Evolutionary conservation across 1,140 invertebrate species (phyloP), one percentile per base, ranked within the genome.

Genomic region (Sipha flava): DNA sequence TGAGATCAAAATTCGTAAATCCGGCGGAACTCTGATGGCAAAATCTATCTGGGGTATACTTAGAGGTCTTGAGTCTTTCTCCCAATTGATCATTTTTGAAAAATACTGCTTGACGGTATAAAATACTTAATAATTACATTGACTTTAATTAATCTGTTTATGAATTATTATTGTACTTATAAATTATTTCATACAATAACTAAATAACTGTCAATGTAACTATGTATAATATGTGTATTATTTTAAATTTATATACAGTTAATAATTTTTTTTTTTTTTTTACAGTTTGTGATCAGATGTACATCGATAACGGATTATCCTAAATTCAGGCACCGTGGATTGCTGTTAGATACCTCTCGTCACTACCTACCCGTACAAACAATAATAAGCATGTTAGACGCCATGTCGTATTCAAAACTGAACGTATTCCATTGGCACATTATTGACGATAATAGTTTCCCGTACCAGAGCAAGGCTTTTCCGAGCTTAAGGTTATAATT

Each of bases 391-490:
- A 92, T 90, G 2, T 83, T 96, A 43, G 92, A 93, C 80, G 91
- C 92, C 0, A 95, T 97, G 94, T 89, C 91, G 2, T 91, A 92
- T 81, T 95, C 95, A 85, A 98, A 97, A 86, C 86, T 95, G 79
- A 97, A 97, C 85, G 94, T 97, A 0, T 91, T 98, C 80, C 95
- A 97, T 84, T 98, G 95, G 95, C 95, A 98, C 85, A 93, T 98
- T 29, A 91, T 94, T 0, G 96, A 98, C 85, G 94, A 96, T 84
- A 92, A 94, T 81, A 92, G 93, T 82, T 98, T 97, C 85, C 95
- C 96, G 0, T 97, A 93, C 84, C 87, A 91, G 77, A 96, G 94
- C 83, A 85, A 84, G 68, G 86, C 83, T 47, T 97, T 91, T 86
- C 95, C 95, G 1, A 86, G 90, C 68, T 84, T 94, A 21, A 92